Conservation (phyloP, 2,113 vertebrate species). For the Amazona vittata region DNA sequence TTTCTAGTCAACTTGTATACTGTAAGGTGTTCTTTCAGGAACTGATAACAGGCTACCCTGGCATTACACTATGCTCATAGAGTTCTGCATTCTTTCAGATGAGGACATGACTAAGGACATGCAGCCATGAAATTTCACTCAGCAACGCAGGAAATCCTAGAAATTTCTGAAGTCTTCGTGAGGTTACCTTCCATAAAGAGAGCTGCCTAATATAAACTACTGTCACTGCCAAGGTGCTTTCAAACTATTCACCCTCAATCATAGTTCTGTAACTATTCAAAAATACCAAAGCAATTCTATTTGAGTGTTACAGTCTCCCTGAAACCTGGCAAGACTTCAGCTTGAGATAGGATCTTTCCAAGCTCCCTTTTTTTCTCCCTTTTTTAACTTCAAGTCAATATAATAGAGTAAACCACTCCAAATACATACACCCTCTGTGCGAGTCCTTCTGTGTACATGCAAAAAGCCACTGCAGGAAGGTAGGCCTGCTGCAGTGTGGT, state of each 20-base stretch:
- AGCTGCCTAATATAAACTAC: neutral
- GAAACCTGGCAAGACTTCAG: neutral
- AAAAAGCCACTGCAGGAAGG: rapidly evolving
- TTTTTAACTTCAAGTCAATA: neutral
- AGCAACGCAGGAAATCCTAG: neutral
- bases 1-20: neutral
- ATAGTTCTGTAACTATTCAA: neutral
- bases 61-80: neutral
- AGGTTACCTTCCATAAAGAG: neutral
- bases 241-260: neutral
- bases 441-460: neutral
- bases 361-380: rapidly evolving
- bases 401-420: neutral
- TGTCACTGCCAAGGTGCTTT: neutral
- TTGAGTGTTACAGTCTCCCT: neutral
- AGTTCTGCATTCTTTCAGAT: neutral
- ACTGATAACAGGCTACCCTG: neutral
- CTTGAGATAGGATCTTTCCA: neutral
- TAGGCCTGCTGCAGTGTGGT: neutral
- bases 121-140: neutral
- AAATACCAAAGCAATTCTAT: neutral
- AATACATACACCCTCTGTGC: rapidly evolving
- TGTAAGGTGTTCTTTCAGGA: neutral
- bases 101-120: neutral
- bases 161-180: neutral